A percentile compares a stretch with the other conserved stretches of the same genome.
phyloP scores from a whole-genome alignment of 2,113 vertebrate species.

The Geococcyx californianus region DNA sequence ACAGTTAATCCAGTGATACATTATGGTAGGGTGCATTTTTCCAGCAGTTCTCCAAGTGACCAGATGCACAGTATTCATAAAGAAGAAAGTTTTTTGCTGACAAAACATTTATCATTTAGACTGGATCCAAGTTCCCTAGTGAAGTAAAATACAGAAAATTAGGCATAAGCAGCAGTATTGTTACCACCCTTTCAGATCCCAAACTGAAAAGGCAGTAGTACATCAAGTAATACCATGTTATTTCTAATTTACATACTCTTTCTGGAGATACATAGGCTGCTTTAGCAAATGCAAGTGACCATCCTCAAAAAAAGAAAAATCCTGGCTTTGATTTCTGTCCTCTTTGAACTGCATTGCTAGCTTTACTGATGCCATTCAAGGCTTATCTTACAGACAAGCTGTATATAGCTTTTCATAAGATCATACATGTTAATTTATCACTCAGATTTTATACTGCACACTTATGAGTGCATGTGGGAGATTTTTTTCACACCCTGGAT shows the following conservation, averaged over 20 bases:
- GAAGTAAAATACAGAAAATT: background rate
- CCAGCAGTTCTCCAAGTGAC: background rate
- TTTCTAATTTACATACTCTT: background rate
- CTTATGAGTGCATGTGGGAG: background rate
- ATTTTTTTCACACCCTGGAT: background rate
- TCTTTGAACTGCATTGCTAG: background rate
- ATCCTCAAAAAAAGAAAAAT: background rate
- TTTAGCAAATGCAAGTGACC: background rate
- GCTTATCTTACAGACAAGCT: rapidly evolving
- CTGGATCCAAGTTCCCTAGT: background rate
- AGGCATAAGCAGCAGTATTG: background rate
- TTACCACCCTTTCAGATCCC: background rate
- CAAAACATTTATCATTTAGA: background rate
- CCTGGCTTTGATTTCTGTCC: background rate
- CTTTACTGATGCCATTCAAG: background rate
- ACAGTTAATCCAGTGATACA: background rate
- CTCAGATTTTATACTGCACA: background rate
- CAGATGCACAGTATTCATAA: background rate
- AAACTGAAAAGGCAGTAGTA: background rate
- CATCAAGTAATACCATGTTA: background rate
- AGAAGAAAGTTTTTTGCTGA: background rate
- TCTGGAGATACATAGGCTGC: background rate
- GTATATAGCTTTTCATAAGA: background rate
- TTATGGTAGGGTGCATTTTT: background rate
- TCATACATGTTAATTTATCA: background rate